phyloP scores from a whole-genome alignment of 2,797 vertebrate species.

The Glossophaga mutica region DNA sequence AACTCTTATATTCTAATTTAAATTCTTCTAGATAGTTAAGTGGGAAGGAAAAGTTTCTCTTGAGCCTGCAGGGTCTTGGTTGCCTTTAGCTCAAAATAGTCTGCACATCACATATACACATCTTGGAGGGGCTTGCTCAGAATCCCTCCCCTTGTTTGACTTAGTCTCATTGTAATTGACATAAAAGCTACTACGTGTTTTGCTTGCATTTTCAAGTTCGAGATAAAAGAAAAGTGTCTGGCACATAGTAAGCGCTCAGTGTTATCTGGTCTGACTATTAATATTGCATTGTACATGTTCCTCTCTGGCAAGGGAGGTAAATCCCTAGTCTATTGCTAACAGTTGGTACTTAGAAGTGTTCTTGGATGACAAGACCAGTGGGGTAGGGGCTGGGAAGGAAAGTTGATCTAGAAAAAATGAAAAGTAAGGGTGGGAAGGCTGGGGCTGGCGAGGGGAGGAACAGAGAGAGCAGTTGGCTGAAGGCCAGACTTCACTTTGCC shows the following conservation, averaged over 20 bases:
- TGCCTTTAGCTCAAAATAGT: not conserved
- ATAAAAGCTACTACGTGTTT: constrained; percentile 24
- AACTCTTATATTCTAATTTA: not conserved
- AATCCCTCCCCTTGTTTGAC: not conserved
- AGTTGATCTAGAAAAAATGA: constrained; percentile 46
- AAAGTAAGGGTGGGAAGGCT: constrained; percentile 9
- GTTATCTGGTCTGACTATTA: constrained; percentile 49
- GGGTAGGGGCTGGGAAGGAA: constrained; percentile 17
- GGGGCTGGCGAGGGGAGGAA: not conserved
- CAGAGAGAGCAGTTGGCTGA: constrained; percentile 50
- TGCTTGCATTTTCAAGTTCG: constrained; percentile 32
- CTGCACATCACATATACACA: not conserved
- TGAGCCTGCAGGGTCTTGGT: not conserved
- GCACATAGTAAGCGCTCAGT: constrained; percentile 44
- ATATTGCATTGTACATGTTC: constrained; percentile 56
- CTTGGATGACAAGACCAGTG: constrained; percentile 3
- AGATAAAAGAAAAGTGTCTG: constrained; percentile 3
- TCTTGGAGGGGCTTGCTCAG: not conserved
- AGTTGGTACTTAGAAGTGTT: constrained; percentile 36
- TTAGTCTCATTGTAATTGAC: constrained; percentile 7
- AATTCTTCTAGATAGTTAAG: not conserved
- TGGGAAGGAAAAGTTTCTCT: not conserved
- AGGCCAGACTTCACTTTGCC: constrained; percentile 68
- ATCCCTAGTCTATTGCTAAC: constrained; percentile 41
- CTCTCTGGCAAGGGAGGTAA: constrained; percentile 9